phyloP scores from a whole-genome alignment of 2,113 vertebrate genomes.

The Prunella himalayana region DNA sequence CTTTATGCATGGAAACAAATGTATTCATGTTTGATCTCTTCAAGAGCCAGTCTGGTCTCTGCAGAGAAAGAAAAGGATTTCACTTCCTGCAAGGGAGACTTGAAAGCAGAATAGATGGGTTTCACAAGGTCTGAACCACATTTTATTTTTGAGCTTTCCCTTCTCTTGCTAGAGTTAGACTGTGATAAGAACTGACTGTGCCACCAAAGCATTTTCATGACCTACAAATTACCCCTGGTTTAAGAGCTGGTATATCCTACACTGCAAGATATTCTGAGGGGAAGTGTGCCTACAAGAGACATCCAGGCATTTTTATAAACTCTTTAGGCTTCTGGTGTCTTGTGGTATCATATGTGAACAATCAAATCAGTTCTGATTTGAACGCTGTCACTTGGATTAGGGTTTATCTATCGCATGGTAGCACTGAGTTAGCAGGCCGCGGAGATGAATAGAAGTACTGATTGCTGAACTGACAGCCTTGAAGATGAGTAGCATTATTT shows the following conservation, averaged over 20 bases:
- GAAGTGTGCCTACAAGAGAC: constrained; percentile 62
- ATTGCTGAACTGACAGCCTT: constrained; percentile 71
- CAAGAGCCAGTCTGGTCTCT: neutral
- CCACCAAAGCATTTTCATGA: constrained; percentile 58
- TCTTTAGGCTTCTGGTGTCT: constrained; percentile 66
- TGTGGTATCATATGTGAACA: constrained; percentile 72
- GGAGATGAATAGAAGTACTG: constrained; percentile 71
- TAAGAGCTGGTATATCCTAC: constrained; percentile 52
- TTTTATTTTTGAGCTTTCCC: constrained; percentile 19
- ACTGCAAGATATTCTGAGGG: constrained; percentile 41
- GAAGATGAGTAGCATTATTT: constrained; percentile 72
- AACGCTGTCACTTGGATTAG: constrained; percentile 71
- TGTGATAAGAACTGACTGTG: constrained; percentile 58
- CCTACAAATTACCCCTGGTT: constrained; percentile 48
- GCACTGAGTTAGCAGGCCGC: constrained; percentile 67
- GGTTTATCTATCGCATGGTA: constrained; percentile 68
- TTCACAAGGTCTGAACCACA: constrained; percentile 17
- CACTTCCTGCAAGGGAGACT: neutral
- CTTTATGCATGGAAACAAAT: constrained; percentile 47
- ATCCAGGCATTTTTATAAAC: constrained; percentile 63
- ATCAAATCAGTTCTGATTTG: constrained; percentile 74
- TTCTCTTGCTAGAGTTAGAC: constrained; percentile 30
- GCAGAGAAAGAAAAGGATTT: constrained; percentile 14
- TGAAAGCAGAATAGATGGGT: constrained; percentile 3
- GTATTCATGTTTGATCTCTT: constrained; percentile 19